These are phyloP conservation scores for Halictus ligatus DNA, from an alignment of 2,888 invertebrate genomes.

Conservation along the genomic window DNA sequence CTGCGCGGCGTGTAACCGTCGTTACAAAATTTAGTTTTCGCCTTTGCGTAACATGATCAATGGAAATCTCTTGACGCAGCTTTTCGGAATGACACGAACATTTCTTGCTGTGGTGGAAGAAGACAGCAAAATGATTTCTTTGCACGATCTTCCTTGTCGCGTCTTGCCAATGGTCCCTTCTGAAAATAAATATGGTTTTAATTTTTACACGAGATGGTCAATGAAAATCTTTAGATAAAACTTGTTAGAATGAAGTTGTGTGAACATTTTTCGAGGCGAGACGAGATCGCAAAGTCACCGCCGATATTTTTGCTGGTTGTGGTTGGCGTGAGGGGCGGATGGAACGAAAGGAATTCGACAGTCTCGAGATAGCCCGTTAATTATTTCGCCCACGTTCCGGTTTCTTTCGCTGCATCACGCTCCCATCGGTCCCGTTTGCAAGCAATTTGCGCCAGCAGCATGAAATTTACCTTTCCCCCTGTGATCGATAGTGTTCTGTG, in stretches of 20 bases:
- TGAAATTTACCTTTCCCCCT: constrained; percentile 29
- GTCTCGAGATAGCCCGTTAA: not conserved
- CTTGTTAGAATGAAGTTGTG: not conserved
- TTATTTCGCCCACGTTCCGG: constrained; percentile 11
- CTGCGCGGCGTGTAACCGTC: not conserved
- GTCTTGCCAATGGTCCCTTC: not conserved
- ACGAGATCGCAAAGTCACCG: not conserved
- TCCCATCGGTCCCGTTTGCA: not conserved
- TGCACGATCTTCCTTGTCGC: no score
- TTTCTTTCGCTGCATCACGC: not conserved
- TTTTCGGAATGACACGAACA: not conserved
- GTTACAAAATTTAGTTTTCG: not conserved
- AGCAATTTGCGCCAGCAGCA: not conserved
- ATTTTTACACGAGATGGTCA: not conserved
- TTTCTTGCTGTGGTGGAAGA: not conserved
- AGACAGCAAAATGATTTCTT: not conserved
- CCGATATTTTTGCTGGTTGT: not conserved
- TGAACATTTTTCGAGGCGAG: not conserved
- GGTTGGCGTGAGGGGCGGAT: not conserved
- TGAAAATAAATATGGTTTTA: not conserved
- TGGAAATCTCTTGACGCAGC: not conserved
- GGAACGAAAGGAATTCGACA: constrained; percentile 2
- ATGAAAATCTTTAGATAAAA: not conserved
- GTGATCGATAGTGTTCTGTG: constrained; percentile 92
- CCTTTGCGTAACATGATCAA: not conserved